Base-by-base conservation (phyloP, 2,888 invertebrate species). In the Griposia aprilina region DNA sequence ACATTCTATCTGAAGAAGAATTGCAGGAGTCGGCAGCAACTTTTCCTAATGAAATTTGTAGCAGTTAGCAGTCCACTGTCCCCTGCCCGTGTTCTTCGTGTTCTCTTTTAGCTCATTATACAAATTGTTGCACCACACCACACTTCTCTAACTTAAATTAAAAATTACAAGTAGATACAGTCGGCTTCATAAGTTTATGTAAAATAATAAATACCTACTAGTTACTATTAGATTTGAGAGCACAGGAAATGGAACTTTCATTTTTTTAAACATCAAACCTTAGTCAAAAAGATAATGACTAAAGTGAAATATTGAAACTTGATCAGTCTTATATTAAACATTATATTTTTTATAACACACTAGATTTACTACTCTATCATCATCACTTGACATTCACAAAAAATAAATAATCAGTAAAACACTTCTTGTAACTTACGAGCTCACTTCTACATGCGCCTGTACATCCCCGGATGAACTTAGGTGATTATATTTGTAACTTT, bases 401-500 rank as follows among this genome's bases (percentile, higher is more conserved):
- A 41, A 36, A 36, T 2, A 36, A 36, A 36, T 30, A 63, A 52
- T 26, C 11, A 13, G 23, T 10, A 48, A 30, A 17, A 71, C 20
- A 45, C 13, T 63, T 62, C n/a, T 15, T 63, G 30, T 30, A 74
- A 57, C 20, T 57, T 26, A 30, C 36, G n/a, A 41, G 30, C 55
- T 41, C 36, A 67, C 52, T 76, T 48, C n/a, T 45, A 45, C 17
- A 1, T 6, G 41, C 70, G 30, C 11, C 70, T 36, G 66, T 65
- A 69, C 78, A 17, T 15, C n/a, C 6, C 26, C 26, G 55, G 60
- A 17, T 81, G 50, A 83, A 86, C 78, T 81, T 78, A 45, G 75
- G 63, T 78, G 68, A 87, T 87, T 81, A 84, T 79, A 78, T 84
- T 80, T 30, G 69, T 73, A 83, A 82, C 60, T 85, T 80, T 52